Evolutionary conservation across 1,140 invertebrate species (phyloP).

Genomic region (Drosophila carrolli): DNA sequence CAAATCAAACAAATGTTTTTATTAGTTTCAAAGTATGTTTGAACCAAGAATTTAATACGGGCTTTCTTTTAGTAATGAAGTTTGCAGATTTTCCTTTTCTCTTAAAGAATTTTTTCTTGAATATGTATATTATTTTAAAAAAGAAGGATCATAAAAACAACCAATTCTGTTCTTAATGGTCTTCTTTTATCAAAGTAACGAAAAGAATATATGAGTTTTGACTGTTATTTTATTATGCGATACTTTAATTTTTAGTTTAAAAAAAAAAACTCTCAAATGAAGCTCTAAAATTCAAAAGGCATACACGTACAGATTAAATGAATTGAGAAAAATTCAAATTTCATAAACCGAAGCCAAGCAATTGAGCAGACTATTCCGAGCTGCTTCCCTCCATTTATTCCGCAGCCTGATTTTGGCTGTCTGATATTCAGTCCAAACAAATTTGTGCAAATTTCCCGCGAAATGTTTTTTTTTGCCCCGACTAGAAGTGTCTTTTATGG

Average conservation of each 20-base stretch:
- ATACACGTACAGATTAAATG: background rate
- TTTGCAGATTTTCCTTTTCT: too few species aligned
- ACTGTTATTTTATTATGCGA: too few species aligned
- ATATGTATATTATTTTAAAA: too few species aligned
- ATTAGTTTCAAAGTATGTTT: slow-evolving; percentile 19
- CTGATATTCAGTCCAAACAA: slow-evolving; percentile 45
- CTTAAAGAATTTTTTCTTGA: too few species aligned
- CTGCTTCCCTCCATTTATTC: slow-evolving; percentile 9
- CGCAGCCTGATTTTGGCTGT: background rate
- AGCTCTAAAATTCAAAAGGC: background rate
- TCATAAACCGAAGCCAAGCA: slow-evolving; percentile 2
- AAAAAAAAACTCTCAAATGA: background rate
- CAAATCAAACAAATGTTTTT: slow-evolving; percentile 38
- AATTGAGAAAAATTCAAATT: slow-evolving; percentile 4
- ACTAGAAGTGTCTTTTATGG: slow-evolving; percentile 30
- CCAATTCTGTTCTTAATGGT: too few species aligned
- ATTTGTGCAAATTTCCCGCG: slow-evolving; percentile 21
- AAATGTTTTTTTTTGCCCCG: slow-evolving; percentile 7
- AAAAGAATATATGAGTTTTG: too few species aligned
- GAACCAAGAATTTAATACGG: too few species aligned
- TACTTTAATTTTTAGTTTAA: too few species aligned
- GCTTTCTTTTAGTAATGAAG: too few species aligned
- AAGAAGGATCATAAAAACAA: too few species aligned
- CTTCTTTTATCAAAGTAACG: too few species aligned
- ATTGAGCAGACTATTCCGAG: slow-evolving; percentile 14